Evolutionary conservation across 1,140 invertebrate species (phyloP).

Genomic region (Manduca sexta): DNA sequence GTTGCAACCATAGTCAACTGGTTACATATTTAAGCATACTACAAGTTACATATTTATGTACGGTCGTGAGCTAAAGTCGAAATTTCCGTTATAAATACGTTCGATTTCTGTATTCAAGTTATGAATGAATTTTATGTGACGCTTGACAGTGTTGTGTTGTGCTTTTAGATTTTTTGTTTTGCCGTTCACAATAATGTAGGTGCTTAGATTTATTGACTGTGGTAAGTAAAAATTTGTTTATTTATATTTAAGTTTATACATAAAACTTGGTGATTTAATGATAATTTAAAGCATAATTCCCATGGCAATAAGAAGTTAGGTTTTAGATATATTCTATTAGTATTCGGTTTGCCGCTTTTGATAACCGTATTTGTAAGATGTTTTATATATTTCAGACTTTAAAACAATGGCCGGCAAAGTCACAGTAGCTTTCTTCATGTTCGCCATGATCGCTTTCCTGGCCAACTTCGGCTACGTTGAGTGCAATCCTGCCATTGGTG

Average conservation of each 20-base stretch:
- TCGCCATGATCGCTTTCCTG: slow-evolving; percentile 26
- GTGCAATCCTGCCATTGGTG: slow-evolving; percentile 53
- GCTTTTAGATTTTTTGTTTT: background rate
- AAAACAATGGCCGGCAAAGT: slow-evolving; percentile 42
- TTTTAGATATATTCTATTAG: background rate
- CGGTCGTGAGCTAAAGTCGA: slow-evolving; percentile 37
- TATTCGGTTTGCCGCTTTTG: background rate
- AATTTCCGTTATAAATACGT: slow-evolving; percentile 23
- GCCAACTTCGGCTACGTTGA: slow-evolving; percentile 21
- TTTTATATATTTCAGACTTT: slow-evolving; percentile 24
- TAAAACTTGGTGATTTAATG: no score
- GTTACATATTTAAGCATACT: slow-evolving; percentile 59
- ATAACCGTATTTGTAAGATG: background rate
- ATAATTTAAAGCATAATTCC: background rate
- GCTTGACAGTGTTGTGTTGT: slow-evolving; percentile 3
- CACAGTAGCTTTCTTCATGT: slow-evolving; percentile 22
- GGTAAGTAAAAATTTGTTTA: slow-evolving; percentile 5
- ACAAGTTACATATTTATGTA: slow-evolving; percentile 22
- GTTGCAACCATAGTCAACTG: slow-evolving; percentile 33
- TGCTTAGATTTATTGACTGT: background rate
- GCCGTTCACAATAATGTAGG: background rate
- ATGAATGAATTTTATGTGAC: slow-evolving; percentile 24
- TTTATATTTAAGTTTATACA: no score
- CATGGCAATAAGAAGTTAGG: background rate
- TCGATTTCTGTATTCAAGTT: slow-evolving; percentile 17